Base-by-base conservation (phyloP, 1,140 invertebrate genomes). In the Macrobrachium rosenbergii region DNA sequence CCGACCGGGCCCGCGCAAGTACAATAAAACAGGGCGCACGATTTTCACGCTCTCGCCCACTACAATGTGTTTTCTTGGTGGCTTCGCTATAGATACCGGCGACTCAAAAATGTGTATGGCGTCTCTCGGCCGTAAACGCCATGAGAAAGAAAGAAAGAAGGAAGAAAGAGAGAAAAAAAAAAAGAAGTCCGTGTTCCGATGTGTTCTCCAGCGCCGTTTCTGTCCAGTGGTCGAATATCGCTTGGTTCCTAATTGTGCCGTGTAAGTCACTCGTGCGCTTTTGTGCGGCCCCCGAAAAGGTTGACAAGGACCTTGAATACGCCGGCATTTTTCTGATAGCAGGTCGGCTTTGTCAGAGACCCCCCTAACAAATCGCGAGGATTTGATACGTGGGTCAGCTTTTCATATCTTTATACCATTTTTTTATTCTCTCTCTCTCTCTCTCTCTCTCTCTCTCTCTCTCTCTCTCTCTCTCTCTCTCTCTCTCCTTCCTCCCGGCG, bases 1-100 rank as follows among this genome's bases (percentile, higher is more conserved):
- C 83, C 63, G 75, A 52, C 83, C 37, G 83, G 62, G 14, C 83
- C 23, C 73, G 75, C 75, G 78, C 83, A 85, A 85, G 83, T 85
- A 85, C 83, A 85, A 85, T 85, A 85, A 85, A 85, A 85, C 83
- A 23, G 17, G 62, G 75, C 16, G 73, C 83, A 85, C 83, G 83
- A 85, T 85, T 85, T 85, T 85, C 83, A 85, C 76, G 83, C 16
- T 85, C 45, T 52, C 45, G 72, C 76, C 17, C 60, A 43, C 73
- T 52, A 63, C 45, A 64, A 28, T 43, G n/a, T 75, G 23, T 43
- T 37, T 6, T 37, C 52, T 52, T 52, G 52, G 52, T 52, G 52
- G 52, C 52, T 52, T 52, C 52, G 52, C 52, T 52, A 52, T 52
- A 52, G 52, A 52, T 52, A 52, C 52, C 52, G 52, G 52, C 52